A percentile compares a stretch with the other conserved stretches of the same genome.
Evolutionary conservation across 2,113 vertebrate species (phyloP).

Genomic region (Ctenomys sociabilis): DNA sequence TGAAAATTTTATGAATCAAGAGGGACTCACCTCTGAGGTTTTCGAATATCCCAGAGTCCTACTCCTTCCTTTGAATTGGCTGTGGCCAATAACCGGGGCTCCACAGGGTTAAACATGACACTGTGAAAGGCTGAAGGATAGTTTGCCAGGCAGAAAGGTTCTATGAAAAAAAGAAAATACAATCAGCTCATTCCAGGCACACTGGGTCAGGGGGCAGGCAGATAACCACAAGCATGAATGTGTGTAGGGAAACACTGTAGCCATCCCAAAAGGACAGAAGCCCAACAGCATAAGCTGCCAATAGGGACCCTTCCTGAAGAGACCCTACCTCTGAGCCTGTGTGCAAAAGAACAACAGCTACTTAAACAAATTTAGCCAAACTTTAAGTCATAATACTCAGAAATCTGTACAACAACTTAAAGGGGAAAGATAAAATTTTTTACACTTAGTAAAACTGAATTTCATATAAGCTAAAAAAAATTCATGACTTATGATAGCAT

Average conservation of each 20-base stretch:
- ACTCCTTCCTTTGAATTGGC: conserved; percentile 99
- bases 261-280: background rate
- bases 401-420: background rate
- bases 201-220: background rate
- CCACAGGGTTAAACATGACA: conserved; percentile 99
- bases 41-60: conserved; percentile 98
- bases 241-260: background rate
- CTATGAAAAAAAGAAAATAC: conserved; percentile 85
- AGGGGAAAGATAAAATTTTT: conserved; percentile 19
- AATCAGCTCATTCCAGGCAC: background rate
- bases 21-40: conserved; percentile 94
- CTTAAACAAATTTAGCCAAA: background rate
- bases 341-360: background rate
- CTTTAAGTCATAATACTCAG: background rate
- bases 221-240: background rate
- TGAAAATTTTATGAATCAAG: conserved; percentile 28
- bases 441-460: conserved; percentile 52
- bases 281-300: background rate
- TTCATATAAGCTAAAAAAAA: conserved; percentile 47
- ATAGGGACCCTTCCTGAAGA: background rate
- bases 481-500: background rate
- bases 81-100: conserved; percentile 96
- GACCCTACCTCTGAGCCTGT: background rate
- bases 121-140: conserved; percentile 99
- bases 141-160: conserved; percentile 98